A percentile compares a stretch with the other conserved stretches of the same genome.
phyloP scores from a whole-genome alignment of 2,113 vertebrate genomes.

The Hassar affinis region DNA sequence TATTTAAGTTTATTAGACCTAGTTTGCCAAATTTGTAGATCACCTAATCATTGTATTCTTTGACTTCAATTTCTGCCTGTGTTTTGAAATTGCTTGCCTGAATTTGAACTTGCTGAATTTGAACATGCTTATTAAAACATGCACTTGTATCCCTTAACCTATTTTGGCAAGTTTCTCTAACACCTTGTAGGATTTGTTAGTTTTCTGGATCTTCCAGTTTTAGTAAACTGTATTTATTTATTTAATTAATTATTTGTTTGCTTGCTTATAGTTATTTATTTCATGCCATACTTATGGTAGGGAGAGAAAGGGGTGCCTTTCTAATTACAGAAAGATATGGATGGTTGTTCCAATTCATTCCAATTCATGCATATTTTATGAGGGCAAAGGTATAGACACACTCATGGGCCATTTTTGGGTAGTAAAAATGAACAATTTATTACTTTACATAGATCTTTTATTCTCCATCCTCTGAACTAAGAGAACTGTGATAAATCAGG shows the following conservation, averaged over 20 bases:
- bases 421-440: constrained; percentile 10
- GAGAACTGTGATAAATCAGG: constrained; percentile 1
- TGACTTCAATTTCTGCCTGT: too few relatives aligned
- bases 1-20: too few relatives aligned
- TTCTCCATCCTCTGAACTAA: background rate
- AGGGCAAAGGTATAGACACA: background rate
- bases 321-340: background rate
- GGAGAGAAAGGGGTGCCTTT: background rate
- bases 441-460: constrained; percentile 11
- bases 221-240: background rate
- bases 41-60: too few relatives aligned
- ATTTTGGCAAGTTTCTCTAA: too few relatives aligned
- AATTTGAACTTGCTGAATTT: too few relatives aligned
- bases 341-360: background rate
- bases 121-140: too few relatives aligned
- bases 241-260: background rate
- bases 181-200: background rate
- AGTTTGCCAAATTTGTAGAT: too few relatives aligned
- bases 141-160: too few relatives aligned
- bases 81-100: too few relatives aligned
- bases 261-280: background rate
- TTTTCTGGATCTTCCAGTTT: background rate
- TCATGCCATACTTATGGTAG: background rate
- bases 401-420: background rate
- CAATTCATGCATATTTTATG: background rate